Conservation (phyloP, 2,113 vertebrate species). For the Tychaedon coryphoeus region DNA sequence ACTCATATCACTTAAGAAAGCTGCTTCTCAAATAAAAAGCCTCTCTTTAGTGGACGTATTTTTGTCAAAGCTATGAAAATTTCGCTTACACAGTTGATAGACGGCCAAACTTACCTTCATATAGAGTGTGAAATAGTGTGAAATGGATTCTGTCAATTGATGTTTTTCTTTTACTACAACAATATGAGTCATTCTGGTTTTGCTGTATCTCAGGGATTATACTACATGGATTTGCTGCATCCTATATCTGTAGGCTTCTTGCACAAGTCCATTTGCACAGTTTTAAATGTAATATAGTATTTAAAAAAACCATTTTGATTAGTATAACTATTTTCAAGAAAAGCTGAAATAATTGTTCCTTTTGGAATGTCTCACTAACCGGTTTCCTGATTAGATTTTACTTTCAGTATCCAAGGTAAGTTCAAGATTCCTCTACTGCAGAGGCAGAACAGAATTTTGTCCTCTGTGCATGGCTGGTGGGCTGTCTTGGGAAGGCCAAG, state of each 20-base stretch:
- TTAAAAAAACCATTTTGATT: background rate
- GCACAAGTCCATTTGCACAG: background rate
- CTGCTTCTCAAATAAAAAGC: background rate
- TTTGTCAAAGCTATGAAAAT: background rate
- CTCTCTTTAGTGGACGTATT: background rate
- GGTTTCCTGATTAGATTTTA: background rate
- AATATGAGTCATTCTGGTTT: background rate
- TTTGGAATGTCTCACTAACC: background rate
- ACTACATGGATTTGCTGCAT: background rate
- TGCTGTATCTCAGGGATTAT: background rate
- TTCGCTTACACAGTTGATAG: background rate
- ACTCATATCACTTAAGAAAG: background rate
- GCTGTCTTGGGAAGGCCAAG: background rate
- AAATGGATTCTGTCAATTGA: background rate
- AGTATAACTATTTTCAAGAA: background rate
- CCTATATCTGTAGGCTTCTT: background rate
- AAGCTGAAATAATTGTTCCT: background rate
- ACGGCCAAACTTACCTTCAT: background rate
- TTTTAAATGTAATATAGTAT: background rate
- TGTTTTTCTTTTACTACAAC: background rate
- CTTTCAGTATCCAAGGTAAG: background rate
- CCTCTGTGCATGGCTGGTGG: background rate
- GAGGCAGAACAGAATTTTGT: background rate
- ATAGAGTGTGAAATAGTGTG: background rate
- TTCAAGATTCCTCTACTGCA: background rate